Base-by-base conservation (phyloP, 2,797 vertebrate species). In the Mus caroli region DNA sequence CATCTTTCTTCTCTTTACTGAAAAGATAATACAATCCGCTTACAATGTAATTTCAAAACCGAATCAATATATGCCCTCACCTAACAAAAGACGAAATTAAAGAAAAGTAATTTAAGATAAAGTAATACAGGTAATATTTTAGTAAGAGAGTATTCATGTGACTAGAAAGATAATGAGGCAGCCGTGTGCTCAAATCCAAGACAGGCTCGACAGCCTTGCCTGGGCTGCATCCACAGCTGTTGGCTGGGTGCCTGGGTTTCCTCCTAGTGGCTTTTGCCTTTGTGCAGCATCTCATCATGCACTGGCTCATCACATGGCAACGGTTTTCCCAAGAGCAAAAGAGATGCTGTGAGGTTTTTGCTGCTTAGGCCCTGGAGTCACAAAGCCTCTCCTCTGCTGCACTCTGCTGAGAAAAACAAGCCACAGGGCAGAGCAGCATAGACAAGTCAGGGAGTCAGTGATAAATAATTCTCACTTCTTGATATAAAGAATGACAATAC, bases 41-140 rank as follows among this genome's bases (percentile, higher is more conserved):
- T 77, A 60, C 28, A 67, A 78, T 58, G 78, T 52, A 80, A 73
- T 95, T 96, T 94, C 34, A 94, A 94, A 90, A 54, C 2, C 69
- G 91, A 93, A 93, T 92, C 52, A 26, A 56, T 54, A 58, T 34
- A 62, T 69, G 31, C 8, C 24, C 60, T 73, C 83, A 60, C 19
- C 52, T 37, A 94, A 86, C 54, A 80, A 83, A 88, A 58, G 11
- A 54, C 79, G 67, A 88, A 85, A 80, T 90, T 85, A 90, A 90
- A 95, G n/a, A 56, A 90, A 90, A 87, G 37, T 67, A 56, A 90
- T 67, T 94, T 83, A 87, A 91, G 80, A 14, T 89, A 40, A 82
- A 87, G 26, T 75, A 90, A 50, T 76, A 69, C 2, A 69, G 64
- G 46, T 9, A n/a, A 46, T 76, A 85, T 89, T 88, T 96, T 60